Base-by-base conservation (phyloP, 2,888 invertebrate species). In the Eulithis testata region DNA sequence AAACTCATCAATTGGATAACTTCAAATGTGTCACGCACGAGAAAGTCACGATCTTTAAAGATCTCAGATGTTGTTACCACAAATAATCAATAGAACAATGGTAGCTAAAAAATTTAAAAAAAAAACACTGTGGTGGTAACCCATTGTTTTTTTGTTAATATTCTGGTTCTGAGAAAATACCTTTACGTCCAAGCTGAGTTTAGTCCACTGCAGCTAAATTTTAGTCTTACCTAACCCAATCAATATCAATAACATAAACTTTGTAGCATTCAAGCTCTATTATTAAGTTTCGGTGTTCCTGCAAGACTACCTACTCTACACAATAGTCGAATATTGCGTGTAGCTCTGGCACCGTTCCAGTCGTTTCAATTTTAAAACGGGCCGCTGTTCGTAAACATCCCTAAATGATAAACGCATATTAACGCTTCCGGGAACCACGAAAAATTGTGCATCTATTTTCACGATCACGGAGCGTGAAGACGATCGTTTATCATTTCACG, bases 381-480 rank as follows among this genome's bases (percentile, higher is more conserved):
- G 84, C 83, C 80, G 81, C 74, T 81, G 80, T 83, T 85, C 86
- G 91, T 90, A 90, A 92, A 92, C 90, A 91, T 87, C 88, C 88
- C 88, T 89, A 90, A 91, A 91, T 91, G 90, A 90, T 91, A 89
- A 91, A 91, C 89, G 88, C 87, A 89, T 89, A 89, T 91, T 91
- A 90, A 89, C 87, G 88, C 89, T 84, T 80, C 84, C 81, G 75
- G 77, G 85, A 84, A 86, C 87, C 82, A 84, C 81, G 87, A 90
- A 89, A 88, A 88, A 88, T 88, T 87, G 87, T 87, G 83, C 86
- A 86, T 80, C 86, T 88, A 88, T 88, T 87, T 85, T 82, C 83
- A 81, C 81, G 84, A 85, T 87, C 86, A 86, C 81, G 83, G 77
- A 77, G 83, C 85, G 84, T 83, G 83, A 88, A 88, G 86, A 86